phyloP scores from a whole-genome alignment of 2,888 invertebrate genomes.

The Selenia dentaria region DNA sequence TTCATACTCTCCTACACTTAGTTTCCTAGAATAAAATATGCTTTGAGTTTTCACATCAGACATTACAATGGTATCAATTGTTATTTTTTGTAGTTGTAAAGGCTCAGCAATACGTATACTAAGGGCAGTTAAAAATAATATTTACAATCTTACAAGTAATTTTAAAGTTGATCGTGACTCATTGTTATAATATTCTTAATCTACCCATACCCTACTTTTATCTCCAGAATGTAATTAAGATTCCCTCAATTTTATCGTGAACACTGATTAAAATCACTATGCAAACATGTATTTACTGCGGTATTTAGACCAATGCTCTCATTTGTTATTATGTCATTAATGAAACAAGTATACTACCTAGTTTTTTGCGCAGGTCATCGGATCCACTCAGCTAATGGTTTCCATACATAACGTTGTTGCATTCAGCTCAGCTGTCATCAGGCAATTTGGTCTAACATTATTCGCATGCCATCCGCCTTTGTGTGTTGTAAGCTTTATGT shows the following conservation, averaged over 20 bases:
- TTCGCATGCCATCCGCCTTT: conserved; percentile 15
- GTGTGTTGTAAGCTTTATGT: conserved; percentile 7
- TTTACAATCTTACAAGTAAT: too few species aligned
- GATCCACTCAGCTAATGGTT: conserved; percentile 32
- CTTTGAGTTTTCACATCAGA: too few species aligned
- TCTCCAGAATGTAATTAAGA: neutral
- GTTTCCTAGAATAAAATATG: too few species aligned
- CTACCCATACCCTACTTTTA: too few species aligned
- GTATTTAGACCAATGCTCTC: conserved; percentile 53
- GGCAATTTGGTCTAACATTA: conserved; percentile 26
- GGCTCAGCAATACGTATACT: too few species aligned
- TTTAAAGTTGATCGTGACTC: too few species aligned
- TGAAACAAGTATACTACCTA: conserved; percentile 38
- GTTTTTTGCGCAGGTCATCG: conserved; percentile 25
- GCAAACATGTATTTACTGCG: conserved; percentile 33
- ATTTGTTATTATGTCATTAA: conserved; percentile 50
- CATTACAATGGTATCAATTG: too few species aligned
- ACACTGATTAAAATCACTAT: conserved; percentile 14
- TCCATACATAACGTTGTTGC: conserved; percentile 30
- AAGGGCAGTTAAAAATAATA: too few species aligned
- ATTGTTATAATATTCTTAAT: too few species aligned
- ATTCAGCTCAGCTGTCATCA: conserved; percentile 23
- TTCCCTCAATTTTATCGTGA: conserved; percentile 14
- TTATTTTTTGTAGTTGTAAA: too few species aligned
- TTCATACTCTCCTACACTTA: too few species aligned